Evolutionary conservation across 1,140 invertebrate species (phyloP).

Genomic region (Myzus persicae): DNA sequence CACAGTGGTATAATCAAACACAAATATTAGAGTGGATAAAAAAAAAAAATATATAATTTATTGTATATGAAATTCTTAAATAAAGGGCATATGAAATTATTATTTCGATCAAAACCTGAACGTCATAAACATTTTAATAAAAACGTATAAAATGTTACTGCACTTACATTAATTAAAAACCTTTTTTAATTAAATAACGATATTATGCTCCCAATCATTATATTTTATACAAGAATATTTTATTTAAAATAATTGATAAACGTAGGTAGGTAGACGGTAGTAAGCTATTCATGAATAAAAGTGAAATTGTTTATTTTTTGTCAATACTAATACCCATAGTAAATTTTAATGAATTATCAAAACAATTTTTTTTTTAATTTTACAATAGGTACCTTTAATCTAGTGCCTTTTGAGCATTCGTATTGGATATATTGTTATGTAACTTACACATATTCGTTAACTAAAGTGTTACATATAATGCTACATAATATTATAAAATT

Average conservation of each 20-base stretch:
- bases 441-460: not conserved
- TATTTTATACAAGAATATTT: not conserved
- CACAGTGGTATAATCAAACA: not conserved
- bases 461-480: not conserved
- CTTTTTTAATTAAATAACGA: slow-evolving; percentile 1
- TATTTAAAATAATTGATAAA: not conserved
- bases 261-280: not conserved
- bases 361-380: not conserved
- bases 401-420: not conserved
- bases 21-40: not conserved
- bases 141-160: not conserved
- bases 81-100: not conserved
- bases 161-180: not conserved
- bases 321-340: not conserved
- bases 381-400: not conserved
- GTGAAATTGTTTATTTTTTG: not conserved
- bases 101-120: not conserved
- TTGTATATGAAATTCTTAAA: not conserved
- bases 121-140: not conserved
- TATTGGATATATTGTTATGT: not conserved
- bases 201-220: not conserved
- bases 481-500: not conserved
- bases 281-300: not conserved
- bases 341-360: not conserved
- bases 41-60: not conserved